Conservation (phyloP, 2,113 vertebrate species). For the Sceloporus tristichus region DNA sequence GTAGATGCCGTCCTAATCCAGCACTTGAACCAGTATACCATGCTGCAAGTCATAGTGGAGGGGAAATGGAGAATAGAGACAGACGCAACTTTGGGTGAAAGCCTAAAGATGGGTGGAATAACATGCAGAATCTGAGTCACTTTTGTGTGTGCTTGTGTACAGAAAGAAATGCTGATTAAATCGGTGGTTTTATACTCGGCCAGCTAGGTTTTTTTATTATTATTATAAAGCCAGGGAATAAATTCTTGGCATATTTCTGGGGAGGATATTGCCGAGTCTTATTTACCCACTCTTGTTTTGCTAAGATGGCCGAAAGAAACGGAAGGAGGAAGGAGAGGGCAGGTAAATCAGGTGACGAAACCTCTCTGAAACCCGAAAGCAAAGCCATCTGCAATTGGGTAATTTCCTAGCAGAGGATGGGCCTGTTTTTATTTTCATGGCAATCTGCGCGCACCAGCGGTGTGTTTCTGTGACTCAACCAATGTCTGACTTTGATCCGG, state of each 20-base stretch:
- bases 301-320: slow-evolving; percentile 36
- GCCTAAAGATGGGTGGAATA: too few relatives aligned
- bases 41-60: not conserved
- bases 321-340: not conserved
- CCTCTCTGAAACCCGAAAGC: not conserved
- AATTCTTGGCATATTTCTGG: slow-evolving; percentile 69
- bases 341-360: slow-evolving; percentile 7
- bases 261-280: slow-evolving; percentile 45
- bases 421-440: not conserved
- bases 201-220: not conserved
- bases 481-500: not conserved
- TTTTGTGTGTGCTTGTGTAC: slow-evolving; percentile 7
- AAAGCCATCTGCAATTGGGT: fast-evolving
- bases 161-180: slow-evolving; percentile 31
- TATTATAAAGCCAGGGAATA: slow-evolving; percentile 54
- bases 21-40: too few relatives aligned
- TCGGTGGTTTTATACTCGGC: not conserved
- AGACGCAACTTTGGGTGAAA: not conserved
- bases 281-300: slow-evolving; percentile 60
- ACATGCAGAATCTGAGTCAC: not conserved
- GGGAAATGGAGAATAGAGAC: not conserved
- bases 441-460: fast-evolving
- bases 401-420: not conserved
- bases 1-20: too few relatives aligned
- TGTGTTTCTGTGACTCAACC: slow-evolving; percentile 14